These are phyloP conservation scores for Blastomussa wellsi DNA, from an alignment of 92 coral and sea anemone genomes.

Conservation along the genomic window DNA sequence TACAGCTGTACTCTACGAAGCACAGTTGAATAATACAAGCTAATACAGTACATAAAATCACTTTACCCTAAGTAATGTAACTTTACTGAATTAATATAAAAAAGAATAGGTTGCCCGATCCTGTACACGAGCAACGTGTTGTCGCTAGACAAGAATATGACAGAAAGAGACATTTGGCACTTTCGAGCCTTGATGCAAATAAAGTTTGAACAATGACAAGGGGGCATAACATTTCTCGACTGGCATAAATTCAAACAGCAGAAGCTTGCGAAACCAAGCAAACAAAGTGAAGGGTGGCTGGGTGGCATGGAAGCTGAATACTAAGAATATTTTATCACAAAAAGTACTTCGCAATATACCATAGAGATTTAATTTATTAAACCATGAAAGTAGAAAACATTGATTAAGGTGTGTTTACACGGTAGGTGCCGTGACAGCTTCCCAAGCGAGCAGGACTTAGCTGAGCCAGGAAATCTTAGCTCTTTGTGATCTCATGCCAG, in stretches of 20 bases:
- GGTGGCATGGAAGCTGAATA: not conserved
- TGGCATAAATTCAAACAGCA: not conserved
- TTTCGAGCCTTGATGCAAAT: too few species aligned
- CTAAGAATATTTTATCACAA: not conserved
- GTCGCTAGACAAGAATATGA: too few species aligned
- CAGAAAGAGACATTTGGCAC: too few species aligned
- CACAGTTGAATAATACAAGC: too few species aligned
- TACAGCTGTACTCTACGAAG: too few species aligned
- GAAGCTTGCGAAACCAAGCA: not conserved
- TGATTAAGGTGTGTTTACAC: not conserved
- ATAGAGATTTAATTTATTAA: not conserved
- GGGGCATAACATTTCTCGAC: not conserved
- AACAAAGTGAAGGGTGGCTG: not conserved
- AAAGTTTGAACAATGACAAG: not conserved
- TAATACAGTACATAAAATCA: too few species aligned
- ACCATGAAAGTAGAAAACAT: not conserved
- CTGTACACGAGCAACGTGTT: not conserved
- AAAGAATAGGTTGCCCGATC: not conserved
- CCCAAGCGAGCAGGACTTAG: not conserved
- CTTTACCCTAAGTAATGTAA: not conserved
- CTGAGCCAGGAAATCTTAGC: not conserved
- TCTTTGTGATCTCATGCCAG: not conserved
- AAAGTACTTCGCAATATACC: not conserved
- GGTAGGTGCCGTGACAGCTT: not conserved
- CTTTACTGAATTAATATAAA: not conserved